Evolutionary conservation across 1,140 invertebrate species (phyloP), one percentile per base, ranked within the genome.

Genomic region (Heterodera schachtii): DNA sequence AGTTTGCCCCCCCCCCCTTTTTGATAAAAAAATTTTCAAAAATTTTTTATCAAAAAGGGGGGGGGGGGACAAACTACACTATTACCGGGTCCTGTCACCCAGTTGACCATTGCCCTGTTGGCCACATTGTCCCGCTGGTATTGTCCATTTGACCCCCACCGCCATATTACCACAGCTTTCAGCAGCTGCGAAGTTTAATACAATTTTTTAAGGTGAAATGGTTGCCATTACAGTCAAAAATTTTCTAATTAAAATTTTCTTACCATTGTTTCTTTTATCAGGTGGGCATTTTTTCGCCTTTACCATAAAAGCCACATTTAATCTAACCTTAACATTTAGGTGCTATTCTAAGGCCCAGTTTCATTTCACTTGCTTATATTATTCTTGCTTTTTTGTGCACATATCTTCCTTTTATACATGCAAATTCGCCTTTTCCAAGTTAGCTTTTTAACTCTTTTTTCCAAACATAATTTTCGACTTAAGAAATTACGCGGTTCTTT

Each of bases 291-390:
- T 76, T 0, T 64, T 64, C 11, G 49, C 11, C 13, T 19, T 64
- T 64, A 19, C 57, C 57, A 64, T 43, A 6, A 49, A 31, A 8
- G 6, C n/a, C 31, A n/a, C 21, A 11, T 19, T 21, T 57, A 19
- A n/a, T 9, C 81, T 82, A 78, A 76, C n/a, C n/a, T 19, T 64
- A 64, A 6, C 11, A 8, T 64, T 44, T 78, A 88, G 86, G 84
- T 60, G 86, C 87, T 6, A 66, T 87, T 49, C 41, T 88, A 41
- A 69, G 87, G 47, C 87, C 87, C 3, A 80, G 86, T 52, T 81
- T 87, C 43, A 19, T 88, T 44, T 89, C 87, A 19, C 67, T 87
- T 49, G 77, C 81, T 16, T 88, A 89, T 73, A 80, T 86, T 11
- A 31, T 89, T 13, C 46, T 89, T 13, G 87, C 82, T 13, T 78